These are phyloP conservation scores for Hypothenemus hampei DNA, from an alignment of 1,140 invertebrate species.

Conservation along the genomic window DNA sequence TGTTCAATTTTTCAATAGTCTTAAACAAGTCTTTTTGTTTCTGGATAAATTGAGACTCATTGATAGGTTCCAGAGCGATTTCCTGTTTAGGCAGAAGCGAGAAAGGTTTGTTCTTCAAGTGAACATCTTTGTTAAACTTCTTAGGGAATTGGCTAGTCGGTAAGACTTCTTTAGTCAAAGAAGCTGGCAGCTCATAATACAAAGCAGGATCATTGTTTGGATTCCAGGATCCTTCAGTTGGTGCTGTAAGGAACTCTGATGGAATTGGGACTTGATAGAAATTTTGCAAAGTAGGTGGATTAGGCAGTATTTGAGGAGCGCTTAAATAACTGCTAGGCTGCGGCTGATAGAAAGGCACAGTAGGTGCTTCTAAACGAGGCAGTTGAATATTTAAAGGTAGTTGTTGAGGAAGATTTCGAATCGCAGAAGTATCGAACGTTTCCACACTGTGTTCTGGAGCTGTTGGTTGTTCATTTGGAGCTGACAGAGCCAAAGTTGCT, in stretches of 20 bases:
- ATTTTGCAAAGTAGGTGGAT: constrained; percentile 21
- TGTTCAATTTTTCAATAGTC: constrained; percentile 35
- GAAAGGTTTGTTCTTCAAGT: constrained; percentile 40
- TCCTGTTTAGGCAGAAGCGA: constrained; percentile 37
- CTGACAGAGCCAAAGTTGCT: constrained; percentile 10
- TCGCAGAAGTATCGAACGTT: constrained; percentile 25
- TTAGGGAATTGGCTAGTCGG: constrained; percentile 41
- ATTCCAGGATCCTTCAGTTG: constrained; percentile 38
- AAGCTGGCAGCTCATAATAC: constrained; percentile 37
- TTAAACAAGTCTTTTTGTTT: constrained; percentile 41
- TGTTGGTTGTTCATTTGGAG: neutral
- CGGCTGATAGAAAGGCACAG: constrained; percentile 34
- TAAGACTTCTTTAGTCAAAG: constrained; percentile 27
- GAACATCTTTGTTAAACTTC: constrained; percentile 42
- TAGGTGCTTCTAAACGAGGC: constrained; percentile 30
- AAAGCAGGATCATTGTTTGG: constrained; percentile 42
- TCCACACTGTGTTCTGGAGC: constrained; percentile 7
- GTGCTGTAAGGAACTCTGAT: constrained; percentile 37
- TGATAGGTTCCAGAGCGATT: constrained; percentile 33
- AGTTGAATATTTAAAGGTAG: constrained; percentile 34
- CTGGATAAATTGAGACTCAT: constrained; percentile 29
- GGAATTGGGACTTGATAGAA: constrained; percentile 39
- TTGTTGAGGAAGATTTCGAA: constrained; percentile 18
- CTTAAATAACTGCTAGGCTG: constrained; percentile 32
- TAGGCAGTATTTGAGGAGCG: constrained; percentile 28